Base-by-base conservation (phyloP, 35 echinoderm and acorn worm genomes). In the Diadema setosum region DNA sequence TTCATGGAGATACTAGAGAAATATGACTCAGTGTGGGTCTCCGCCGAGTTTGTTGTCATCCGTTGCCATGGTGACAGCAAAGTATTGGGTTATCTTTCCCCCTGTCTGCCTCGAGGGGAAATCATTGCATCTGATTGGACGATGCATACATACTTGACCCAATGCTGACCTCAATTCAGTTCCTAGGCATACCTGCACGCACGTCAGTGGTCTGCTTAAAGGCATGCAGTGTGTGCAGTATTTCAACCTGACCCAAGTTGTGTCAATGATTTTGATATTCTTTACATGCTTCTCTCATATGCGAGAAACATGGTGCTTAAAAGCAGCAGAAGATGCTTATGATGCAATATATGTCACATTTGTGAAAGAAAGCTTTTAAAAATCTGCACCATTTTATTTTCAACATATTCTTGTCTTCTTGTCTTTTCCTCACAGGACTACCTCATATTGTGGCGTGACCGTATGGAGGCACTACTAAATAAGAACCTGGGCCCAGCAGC, bases 41-140 rank as follows among this genome's bases (percentile, higher is more conserved):
- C 63, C 18, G 21, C 63, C 63, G 12, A 34, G 63, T 67, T 4
- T 67, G 63, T 67, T 67, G 63, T 67, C 63, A 67, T 67, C 63
- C 1, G 63, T 67, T 18, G 17, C 63, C 63, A 34, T 67, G 63
- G 18, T 34, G 63, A 67, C 37, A 67, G 63, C 63, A 67, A 67
- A 67, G 63, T 67, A 67, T 67, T 67, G 63, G 63, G 63, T 67
- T 67, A 67, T 67, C 63, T 67, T 34, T 67, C 63, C 63, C 63
- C 63, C 63, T 67, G 63, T 67, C 63, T 67, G 63, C 63, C 63
- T 34, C 21, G 8, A 34, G 63, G 63, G 30, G 27, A 34, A 67
- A 33, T 33, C 63, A 16, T 18, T 67, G 63, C 4, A 34, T 67
- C 63, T 67, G 63, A 67, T 67, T 67, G 63, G 63, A 33, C 27